Evolutionary conservation across 1,140 invertebrate species (phyloP).

Genomic region (Drosophila subpulchrella): DNA sequence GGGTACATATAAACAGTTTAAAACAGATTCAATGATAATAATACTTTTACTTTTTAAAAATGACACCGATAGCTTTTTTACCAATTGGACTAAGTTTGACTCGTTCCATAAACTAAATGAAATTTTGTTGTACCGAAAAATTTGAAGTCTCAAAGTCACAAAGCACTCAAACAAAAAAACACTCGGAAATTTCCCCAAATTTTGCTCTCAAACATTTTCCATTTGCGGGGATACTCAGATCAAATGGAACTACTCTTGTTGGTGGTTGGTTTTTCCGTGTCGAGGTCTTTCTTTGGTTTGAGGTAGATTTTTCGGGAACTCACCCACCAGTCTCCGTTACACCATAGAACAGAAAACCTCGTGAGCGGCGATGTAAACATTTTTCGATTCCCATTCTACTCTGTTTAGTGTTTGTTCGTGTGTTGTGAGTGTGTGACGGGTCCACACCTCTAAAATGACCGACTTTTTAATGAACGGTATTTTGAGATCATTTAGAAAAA

Average conservation of each 20-base stretch:
- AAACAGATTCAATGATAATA: neutral
- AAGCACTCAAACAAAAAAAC: constrained; percentile 44
- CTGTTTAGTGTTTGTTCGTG: constrained; percentile 7
- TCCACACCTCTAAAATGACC: constrained; percentile 58
- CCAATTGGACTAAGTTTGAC: constrained; percentile 23
- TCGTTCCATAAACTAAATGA: constrained; percentile 21
- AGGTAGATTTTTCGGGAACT: constrained; percentile 69
- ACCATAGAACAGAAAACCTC: constrained; percentile 74
- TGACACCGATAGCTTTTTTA: constrained; percentile 24
- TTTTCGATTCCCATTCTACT: constrained; percentile 4
- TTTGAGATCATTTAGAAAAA: constrained; percentile 79
- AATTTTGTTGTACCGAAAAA: constrained; percentile 3
- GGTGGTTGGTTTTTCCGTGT: constrained; percentile 65
- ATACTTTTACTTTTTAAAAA: neutral
- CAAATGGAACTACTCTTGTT: constrained; percentile 36
- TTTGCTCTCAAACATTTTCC: constrained; percentile 51
- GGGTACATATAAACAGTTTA: neutral
- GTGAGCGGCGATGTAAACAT: constrained; percentile 60
- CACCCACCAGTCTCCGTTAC: constrained; percentile 77
- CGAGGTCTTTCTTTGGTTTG: constrained; percentile 44
- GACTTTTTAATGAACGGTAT: constrained; percentile 78
- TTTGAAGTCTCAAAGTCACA: neutral
- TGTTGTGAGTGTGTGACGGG: constrained; percentile 22
- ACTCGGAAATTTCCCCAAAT: constrained; percentile 48
- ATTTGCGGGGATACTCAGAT: constrained; percentile 63